Evolutionary conservation across 1,140 invertebrate species (phyloP).

Genomic region (Halictus rubicundus): DNA sequence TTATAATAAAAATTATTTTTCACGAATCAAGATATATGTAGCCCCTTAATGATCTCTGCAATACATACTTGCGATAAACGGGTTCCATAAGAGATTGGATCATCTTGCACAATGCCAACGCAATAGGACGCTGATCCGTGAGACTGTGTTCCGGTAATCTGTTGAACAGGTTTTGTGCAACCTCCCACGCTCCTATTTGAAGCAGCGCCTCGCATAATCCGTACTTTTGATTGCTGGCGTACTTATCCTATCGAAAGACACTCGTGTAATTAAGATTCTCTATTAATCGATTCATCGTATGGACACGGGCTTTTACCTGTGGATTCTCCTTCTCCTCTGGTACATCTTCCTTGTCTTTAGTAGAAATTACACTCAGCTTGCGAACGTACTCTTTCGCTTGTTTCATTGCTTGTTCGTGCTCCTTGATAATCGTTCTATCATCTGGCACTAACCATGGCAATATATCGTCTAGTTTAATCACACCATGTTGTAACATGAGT

Average conservation of each 20-base stretch:
- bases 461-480: slow-evolving; percentile 93
- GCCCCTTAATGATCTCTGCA: background rate
- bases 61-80: slow-evolving; percentile 89
- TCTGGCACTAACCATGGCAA: slow-evolving; percentile 95
- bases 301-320: slow-evolving; percentile 75
- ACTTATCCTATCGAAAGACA: slow-evolving; percentile 81
- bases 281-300: slow-evolving; percentile 52
- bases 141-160: slow-evolving; percentile 91
- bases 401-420: slow-evolving; percentile 90
- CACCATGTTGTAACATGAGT: slow-evolving; percentile 91
- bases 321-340: slow-evolving; percentile 86
- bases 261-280: slow-evolving; percentile 2
- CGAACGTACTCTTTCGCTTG: slow-evolving; percentile 93
- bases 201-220: slow-evolving; percentile 94
- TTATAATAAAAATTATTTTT: background rate
- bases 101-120: slow-evolving; percentile 89
- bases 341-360: slow-evolving; percentile 90
- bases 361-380: slow-evolving; percentile 92
- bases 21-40: background rate
- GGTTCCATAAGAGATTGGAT: slow-evolving; percentile 93
- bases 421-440: slow-evolving; percentile 90
- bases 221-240: slow-evolving; percentile 95
- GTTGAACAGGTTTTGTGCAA: slow-evolving; percentile 89
- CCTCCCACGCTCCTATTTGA: slow-evolving; percentile 94
- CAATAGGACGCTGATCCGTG: slow-evolving; percentile 89